Conservation (phyloP, 2,888 invertebrate species). For the Aspidapion aeneum region DNA sequence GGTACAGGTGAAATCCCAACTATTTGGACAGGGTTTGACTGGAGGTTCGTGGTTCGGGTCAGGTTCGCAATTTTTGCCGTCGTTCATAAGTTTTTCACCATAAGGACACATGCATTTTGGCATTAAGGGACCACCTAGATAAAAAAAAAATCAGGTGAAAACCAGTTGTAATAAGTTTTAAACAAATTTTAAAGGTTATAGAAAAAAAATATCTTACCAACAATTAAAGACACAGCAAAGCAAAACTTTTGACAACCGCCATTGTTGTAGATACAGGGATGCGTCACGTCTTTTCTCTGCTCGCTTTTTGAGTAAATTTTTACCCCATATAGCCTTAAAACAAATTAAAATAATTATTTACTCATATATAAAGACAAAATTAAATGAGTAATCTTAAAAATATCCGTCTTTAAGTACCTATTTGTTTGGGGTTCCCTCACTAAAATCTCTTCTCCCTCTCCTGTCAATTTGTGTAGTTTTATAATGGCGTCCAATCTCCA, state of each 20-base stretch:
- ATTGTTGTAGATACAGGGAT: slow-evolving; percentile 82
- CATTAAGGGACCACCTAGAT: slow-evolving; percentile 34
- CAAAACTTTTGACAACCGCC: slow-evolving; percentile 95
- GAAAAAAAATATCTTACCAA: no score
- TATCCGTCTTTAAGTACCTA: no score
- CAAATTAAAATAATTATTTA: no score
- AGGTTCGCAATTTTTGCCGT: slow-evolving; percentile 67
- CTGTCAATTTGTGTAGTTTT: slow-evolving; percentile 82
- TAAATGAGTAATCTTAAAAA: no score
- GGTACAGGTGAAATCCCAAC: slow-evolving; percentile 91
- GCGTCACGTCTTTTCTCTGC: slow-evolving; percentile 65
- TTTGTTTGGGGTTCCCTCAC: slow-evolving; percentile 88
- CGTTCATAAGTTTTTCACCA: slow-evolving; percentile 75
- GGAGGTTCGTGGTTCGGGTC: slow-evolving; percentile 87
- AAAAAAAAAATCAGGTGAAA: neutral
- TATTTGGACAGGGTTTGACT: slow-evolving; percentile 82
- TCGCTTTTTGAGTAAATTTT: slow-evolving; percentile 76
- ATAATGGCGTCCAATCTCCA: slow-evolving; percentile 96
- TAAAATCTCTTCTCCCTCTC: slow-evolving; percentile 82
- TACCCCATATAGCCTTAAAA: slow-evolving; percentile 74
- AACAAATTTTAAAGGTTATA: no score
- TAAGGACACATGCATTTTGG: slow-evolving; percentile 87
- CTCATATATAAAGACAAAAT: no score
- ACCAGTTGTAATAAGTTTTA: no score
- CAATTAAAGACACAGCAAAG: slow-evolving; percentile 78